Base-by-base conservation (phyloP, 1,140 invertebrate species). In the Anastatus disparis region DNA sequence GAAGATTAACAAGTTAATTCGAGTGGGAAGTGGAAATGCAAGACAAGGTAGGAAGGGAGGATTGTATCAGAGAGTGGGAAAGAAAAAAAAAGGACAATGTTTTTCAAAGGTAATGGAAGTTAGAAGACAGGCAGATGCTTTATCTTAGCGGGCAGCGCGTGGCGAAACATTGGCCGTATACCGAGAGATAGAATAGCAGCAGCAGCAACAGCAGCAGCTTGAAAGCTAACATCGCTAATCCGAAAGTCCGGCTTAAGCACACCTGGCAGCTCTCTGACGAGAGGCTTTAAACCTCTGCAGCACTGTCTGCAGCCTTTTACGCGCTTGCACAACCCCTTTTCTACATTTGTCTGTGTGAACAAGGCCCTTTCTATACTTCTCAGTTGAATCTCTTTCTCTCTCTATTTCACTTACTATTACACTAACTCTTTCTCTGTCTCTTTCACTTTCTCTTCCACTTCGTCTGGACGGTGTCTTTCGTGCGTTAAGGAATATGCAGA, bases 191-290 rank as follows among this genome's bases (percentile, higher is more conserved):
- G 20, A 50, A 50, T 50, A 44, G 6, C n/a, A n/a, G n/a, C n/a
- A n/a, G n/a, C n/a, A n/a, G n/a, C n/a, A n/a, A n/a, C n/a, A n/a
- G n/a, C n/a, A 4, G 46, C 68, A 53, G 61, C 65, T 68, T 48
- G 71, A 77, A 77, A 79, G 76, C 76, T 76, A 79, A 81, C 78
- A 78, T 76, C 70, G 71, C 75, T 79, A 81, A 81, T 81, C 79
- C 77, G 74, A 77, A 77, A 79, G 77, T 79, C 77, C 78, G 74
- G 78, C 79, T 81, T 81, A 81, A 78, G 74, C 74, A 77, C 77
- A 79, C 75, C 78, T 79, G 76, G 67, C 75, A 77, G 71, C 72
- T 70, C 69, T 63, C 75, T 77, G 76, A 77, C 76, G 71, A 76
- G 74, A 44, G 74, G 76, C 75, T 76, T 76, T 77, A 78, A 77